Conservation (phyloP, 2,113 vertebrate genomes). For the Sinocyclocheilus rhinocerous region DNA sequence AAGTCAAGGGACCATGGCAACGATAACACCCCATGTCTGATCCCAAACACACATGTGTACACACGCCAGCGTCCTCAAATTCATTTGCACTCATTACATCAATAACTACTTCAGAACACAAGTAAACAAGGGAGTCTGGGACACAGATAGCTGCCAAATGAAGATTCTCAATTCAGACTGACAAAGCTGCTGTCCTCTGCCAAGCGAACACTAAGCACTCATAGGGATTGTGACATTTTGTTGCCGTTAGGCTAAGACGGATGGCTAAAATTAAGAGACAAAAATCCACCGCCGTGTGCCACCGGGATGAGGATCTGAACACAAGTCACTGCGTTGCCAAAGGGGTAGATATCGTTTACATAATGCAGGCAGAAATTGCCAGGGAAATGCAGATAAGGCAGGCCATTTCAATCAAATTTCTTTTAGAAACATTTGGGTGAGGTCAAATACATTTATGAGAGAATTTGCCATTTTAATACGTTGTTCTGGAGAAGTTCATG, state of each 20-base stretch:
- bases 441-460: background rate
- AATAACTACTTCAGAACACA: slow-evolving; percentile 35
- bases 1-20: slow-evolving; percentile 46
- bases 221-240: slow-evolving; percentile 29
- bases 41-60: slow-evolving; percentile 33
- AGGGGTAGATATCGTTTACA: background rate
- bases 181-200: slow-evolving; percentile 24
- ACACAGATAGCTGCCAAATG: slow-evolving; percentile 24
- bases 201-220: slow-evolving; percentile 21
- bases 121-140: slow-evolving; percentile 42
- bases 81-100: slow-evolving; percentile 47
- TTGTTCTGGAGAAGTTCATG: background rate
- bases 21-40: slow-evolving; percentile 11
- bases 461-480: background rate
- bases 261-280: slow-evolving; percentile 21
- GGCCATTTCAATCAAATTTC: background rate
- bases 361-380: background rate
- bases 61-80: slow-evolving; percentile 12
- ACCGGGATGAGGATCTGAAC: slow-evolving; percentile 22
- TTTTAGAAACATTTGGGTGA: background rate
- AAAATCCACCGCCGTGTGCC: background rate
- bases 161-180: slow-evolving; percentile 25
- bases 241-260: slow-evolving; percentile 12
- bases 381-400: background rate
- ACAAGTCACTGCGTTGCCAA: background rate